These are phyloP conservation scores for Prinia subflava DNA, from an alignment of 2,113 vertebrate genomes.

Conservation along the genomic window DNA sequence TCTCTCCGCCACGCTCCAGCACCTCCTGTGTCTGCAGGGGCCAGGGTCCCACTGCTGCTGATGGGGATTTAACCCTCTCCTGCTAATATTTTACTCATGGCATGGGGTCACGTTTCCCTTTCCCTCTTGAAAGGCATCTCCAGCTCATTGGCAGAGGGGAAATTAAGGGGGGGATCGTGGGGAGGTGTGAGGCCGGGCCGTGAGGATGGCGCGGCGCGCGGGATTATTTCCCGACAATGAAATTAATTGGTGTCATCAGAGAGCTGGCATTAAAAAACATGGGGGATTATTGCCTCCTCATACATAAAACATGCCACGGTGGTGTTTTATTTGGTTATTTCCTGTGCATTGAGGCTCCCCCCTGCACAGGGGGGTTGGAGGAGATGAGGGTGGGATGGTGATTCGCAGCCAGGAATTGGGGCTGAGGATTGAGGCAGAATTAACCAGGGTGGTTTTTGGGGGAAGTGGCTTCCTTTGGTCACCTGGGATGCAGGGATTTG, in stretches of 20 bases:
- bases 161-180: not conserved
- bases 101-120: slow-evolving; percentile 24
- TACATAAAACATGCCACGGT: slow-evolving; percentile 20
- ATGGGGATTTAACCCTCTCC: slow-evolving; percentile 37
- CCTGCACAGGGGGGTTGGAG: fast-evolving
- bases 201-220: not conserved
- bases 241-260: slow-evolving; percentile 17
- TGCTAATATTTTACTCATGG: not conserved
- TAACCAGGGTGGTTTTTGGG: not conserved
- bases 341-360: not conserved
- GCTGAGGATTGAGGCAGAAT: not conserved
- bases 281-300: not conserved
- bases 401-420: not conserved
- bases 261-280: not conserved
- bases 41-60: not conserved
- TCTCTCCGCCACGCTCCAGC: not conserved
- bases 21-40: not conserved
- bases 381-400: fast-evolving
- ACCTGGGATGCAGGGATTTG: too few relatives aligned
- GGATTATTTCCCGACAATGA: slow-evolving; percentile 20
- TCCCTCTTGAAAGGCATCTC: slow-evolving; percentile 31
- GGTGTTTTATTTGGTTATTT: not conserved
- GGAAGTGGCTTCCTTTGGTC: not conserved
- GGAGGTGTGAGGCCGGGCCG: too few relatives aligned
- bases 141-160: not conserved